Evolutionary conservation across 2,888 invertebrate species (phyloP), one percentile per base, ranked within the genome.

Genomic region (Autographa pulchrina): DNA sequence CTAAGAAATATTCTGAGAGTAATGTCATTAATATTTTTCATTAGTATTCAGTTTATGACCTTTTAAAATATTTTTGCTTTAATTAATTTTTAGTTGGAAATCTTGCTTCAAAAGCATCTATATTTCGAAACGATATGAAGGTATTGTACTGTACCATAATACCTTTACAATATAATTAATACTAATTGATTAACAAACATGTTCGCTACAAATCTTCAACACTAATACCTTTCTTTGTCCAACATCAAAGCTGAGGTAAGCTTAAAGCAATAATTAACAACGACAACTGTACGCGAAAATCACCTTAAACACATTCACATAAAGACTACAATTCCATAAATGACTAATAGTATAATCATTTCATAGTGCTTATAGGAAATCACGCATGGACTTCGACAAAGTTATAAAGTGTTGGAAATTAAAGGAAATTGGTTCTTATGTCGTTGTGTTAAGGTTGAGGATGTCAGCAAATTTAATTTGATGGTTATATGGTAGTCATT

Each of bases 401-500:
- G 38, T 75, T 75, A 72, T 59, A 31, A 32, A 48, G 6, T 54
- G 14, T 32, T 35, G 16, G 20, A 48, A 60, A 41, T 62, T 72
- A 72, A 7, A 20, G 70, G 65, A 77, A 79, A 74, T 68, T 72
- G 32, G 59, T 25, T 52, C 64, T 71, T 80, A 76, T 72, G 43
- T 25, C 5, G 61, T 48, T 0, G 18, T 20, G n/a, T 70, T 83
- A 84, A 76, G 71, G 83, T 64, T 70, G 60, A 18, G 14, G 31
- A 56, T 48, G 59, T 62, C 48, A 56, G 86, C 58, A 80, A 64
- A 75, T 61, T 73, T 65, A 72, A 85, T 84, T 81, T 78, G 82
- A 87, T 88, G 85, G 83, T 88, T 83, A 86, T 79, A 85, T 88
- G 86, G 89, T 85, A 90, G 89, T 91, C 91, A 90, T 92, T 92